phyloP scores from a whole-genome alignment of 2,797 vertebrate genomes.

The Helicolenus hilgendorfi region DNA sequence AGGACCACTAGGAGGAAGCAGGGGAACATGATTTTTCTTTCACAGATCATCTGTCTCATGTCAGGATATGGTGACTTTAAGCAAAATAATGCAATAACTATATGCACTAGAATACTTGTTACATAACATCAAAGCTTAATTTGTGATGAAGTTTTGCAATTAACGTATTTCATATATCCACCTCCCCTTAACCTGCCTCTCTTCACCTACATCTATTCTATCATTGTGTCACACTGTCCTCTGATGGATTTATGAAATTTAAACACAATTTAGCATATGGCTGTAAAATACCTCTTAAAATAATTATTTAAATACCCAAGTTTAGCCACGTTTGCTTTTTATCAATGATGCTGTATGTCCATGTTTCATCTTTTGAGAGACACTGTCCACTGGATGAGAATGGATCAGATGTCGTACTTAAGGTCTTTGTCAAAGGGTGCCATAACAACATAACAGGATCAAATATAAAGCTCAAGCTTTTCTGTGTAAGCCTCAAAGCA shows the following conservation, averaged over 20 bases:
- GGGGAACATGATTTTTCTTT: too few relatives aligned
- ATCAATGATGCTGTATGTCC: neutral
- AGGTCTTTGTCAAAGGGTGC: neutral
- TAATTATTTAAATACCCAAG: neutral
- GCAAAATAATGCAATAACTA: neutral
- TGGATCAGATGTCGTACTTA: neutral
- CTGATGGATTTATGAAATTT: neutral
- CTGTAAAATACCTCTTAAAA: neutral
- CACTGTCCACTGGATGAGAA: neutral
- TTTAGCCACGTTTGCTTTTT: neutral
- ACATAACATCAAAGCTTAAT: neutral
- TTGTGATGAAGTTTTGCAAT: neutral
- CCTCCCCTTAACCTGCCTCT: neutral
- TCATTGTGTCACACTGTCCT: neutral
- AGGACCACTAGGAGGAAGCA: too few relatives aligned
- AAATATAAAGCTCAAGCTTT: neutral
- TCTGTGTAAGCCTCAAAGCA: neutral
- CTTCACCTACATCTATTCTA: neutral
- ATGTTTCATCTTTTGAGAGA: neutral
- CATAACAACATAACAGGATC: slow-evolving; percentile 11
- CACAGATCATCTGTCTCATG: rapidly evolving
- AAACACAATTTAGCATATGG: neutral
- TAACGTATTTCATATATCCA: neutral
- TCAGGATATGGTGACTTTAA: too few relatives aligned
- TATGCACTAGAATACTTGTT: neutral